Percentiles rank a stretch among this genome's conserved stretches.
phyloP scores from a whole-genome alignment of 2,113 vertebrate species.

The Struthio camelus region DNA sequence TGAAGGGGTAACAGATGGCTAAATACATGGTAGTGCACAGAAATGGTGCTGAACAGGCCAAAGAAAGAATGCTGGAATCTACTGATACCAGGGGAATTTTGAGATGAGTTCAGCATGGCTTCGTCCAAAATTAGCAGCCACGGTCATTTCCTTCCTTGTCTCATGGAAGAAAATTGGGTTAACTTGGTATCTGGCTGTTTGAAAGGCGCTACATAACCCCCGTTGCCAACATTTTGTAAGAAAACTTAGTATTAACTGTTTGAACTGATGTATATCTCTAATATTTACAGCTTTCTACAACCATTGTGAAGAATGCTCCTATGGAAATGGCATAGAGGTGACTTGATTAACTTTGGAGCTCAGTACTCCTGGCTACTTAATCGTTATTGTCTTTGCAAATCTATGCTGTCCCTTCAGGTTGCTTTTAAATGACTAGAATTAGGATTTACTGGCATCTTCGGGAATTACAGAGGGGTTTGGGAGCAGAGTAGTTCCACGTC shows the following conservation, averaged over 20 bases:
- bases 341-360: background rate
- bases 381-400: background rate
- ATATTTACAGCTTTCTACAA: background rate
- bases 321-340: background rate
- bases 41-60: background rate
- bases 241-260: background rate
- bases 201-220: background rate
- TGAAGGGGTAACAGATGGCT: background rate
- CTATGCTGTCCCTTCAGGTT: background rate
- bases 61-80: background rate
- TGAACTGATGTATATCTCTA: background rate
- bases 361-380: background rate
- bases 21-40: background rate
- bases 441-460: background rate
- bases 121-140: constrained; percentile 20
- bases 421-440: background rate
- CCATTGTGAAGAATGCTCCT: background rate
- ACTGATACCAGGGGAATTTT: background rate
- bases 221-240: background rate
- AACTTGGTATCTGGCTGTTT: background rate
- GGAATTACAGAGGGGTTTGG: background rate
- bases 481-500: background rate
- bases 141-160: constrained; percentile 21
- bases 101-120: background rate
- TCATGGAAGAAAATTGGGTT: background rate